Evolutionary conservation across 2,797 vertebrate genomes (phyloP).

Genomic region (Mormyrus hasselquistii): DNA sequence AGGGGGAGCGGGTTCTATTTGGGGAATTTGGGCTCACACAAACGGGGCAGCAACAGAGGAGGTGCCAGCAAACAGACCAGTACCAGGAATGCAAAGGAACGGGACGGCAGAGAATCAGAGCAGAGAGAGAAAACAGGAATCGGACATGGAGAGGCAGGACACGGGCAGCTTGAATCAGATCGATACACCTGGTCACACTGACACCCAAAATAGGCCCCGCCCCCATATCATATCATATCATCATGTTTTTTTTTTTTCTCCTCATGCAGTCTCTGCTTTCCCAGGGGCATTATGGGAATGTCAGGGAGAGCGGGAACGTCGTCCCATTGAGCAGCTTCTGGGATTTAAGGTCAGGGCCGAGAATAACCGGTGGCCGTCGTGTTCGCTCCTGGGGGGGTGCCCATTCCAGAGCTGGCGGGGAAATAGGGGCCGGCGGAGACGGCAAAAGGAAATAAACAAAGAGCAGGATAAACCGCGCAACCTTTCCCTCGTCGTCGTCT

Average conservation of each 20-base stretch:
- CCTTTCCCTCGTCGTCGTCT: constrained; percentile 63
- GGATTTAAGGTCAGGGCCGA: constrained; percentile 12
- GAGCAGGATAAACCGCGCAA: constrained; percentile 52
- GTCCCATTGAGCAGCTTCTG: not conserved
- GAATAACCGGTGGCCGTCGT: not conserved
- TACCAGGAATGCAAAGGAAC: not conserved
- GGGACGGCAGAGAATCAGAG: not conserved
- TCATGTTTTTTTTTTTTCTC: not conserved
- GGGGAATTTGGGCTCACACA: not conserved
- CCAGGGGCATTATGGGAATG: not conserved
- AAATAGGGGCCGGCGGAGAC: constrained; percentile 46
- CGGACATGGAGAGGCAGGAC: not conserved
- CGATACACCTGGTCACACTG: not conserved
- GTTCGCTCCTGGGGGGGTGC: constrained; percentile 36
- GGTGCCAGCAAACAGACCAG: not conserved
- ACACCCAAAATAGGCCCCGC: not conserved
- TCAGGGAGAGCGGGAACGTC: not conserved
- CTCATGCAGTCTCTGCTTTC: not conserved
- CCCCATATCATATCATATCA: not conserved
- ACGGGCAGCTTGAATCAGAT: not conserved
- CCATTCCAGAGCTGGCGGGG: constrained; percentile 35
- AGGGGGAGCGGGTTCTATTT: not conserved
- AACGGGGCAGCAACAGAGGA: not conserved
- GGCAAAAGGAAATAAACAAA: constrained; percentile 42
- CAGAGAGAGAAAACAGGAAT: not conserved